Evolutionary conservation across 2,797 vertebrate genomes (phyloP).

Genomic region (Amniataba percoides): DNA sequence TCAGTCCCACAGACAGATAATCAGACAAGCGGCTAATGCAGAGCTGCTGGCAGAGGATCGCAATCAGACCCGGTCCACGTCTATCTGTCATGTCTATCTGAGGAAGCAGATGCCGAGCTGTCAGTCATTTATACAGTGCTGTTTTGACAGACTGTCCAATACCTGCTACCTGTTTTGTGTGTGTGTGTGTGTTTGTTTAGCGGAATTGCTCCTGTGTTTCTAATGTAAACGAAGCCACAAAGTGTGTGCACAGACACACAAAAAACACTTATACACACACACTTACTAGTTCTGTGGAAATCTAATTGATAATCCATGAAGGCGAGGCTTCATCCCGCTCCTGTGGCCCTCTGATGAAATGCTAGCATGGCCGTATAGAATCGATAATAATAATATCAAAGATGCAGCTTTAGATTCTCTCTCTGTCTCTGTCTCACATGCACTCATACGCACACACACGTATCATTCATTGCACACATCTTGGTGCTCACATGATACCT

Average conservation of each 20-base stretch:
- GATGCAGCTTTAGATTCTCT: conserved; percentile 26
- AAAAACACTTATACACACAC: conserved; percentile 9
- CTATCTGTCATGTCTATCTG: conserved; percentile 58
- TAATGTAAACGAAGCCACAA: conserved; percentile 15
- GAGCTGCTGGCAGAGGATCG: conserved; percentile 56
- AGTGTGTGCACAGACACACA: neutral
- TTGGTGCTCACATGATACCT: conserved; percentile 20
- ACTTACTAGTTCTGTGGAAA: conserved; percentile 26
- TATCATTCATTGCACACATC: conserved; percentile 10
- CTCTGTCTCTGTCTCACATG: neutral
- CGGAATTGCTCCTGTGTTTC: conserved; percentile 41
- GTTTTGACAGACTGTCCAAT: conserved; percentile 39
- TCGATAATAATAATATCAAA: conserved; percentile 59
- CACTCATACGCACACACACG: conserved; percentile 4
- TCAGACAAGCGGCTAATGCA: conserved; percentile 67
- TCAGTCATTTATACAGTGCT: conserved; percentile 49
- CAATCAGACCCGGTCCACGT: conserved; percentile 27
- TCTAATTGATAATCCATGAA: conserved; percentile 43
- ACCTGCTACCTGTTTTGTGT: conserved; percentile 40
- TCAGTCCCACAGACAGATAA: conserved; percentile 53
- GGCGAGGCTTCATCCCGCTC: conserved; percentile 16
- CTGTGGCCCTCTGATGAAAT: conserved; percentile 59
- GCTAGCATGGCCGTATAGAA: conserved; percentile 43
- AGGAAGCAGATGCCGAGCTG: conserved; percentile 61
- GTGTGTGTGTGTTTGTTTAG: conserved; percentile 53